A percentile compares a stretch with the other conserved stretches of the same genome.
These are phyloP conservation scores for Sycophila texana DNA, from an alignment of 2,888 invertebrate genomes.

Conservation along the genomic window DNA sequence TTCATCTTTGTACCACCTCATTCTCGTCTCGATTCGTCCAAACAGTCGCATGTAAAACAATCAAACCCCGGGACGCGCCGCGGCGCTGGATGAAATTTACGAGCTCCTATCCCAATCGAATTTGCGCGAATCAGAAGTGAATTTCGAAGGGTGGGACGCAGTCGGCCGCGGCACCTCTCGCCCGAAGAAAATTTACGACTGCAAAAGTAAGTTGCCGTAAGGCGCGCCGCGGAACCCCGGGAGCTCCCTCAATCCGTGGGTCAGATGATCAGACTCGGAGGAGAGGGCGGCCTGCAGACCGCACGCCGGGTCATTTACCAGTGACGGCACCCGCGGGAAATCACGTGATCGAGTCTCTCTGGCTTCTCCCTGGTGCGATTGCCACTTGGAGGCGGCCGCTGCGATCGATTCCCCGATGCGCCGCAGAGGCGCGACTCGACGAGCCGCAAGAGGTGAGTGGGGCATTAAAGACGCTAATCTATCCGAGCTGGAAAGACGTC, in stretches of 20 bases:
- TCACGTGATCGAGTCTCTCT: slow-evolving; percentile 70
- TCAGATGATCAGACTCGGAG: slow-evolving; percentile 24
- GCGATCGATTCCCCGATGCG: slow-evolving; percentile 43
- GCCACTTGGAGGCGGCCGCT: slow-evolving; percentile 65
- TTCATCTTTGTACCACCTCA: neutral
- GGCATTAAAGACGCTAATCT: slow-evolving; percentile 47
- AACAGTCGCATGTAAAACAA: slow-evolving; percentile 8
- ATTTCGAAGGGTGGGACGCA: slow-evolving; percentile 27
- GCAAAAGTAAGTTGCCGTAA: slow-evolving; percentile 37
- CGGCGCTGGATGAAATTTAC: slow-evolving; percentile 12
- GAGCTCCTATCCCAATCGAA: neutral
- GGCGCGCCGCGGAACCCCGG: neutral
- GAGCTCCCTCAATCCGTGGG: slow-evolving; percentile 52
- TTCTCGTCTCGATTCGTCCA: neutral
- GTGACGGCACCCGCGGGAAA: slow-evolving; percentile 73
- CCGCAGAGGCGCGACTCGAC: neutral
- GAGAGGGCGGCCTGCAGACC: neutral
- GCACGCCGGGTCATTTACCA: slow-evolving; percentile 65
- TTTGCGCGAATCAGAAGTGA: slow-evolving; percentile 44
- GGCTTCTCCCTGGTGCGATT: slow-evolving; percentile 64
- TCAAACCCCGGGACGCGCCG: neutral
- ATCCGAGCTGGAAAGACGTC: slow-evolving; percentile 33
- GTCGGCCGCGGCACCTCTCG: neutral
- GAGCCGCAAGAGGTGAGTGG: neutral
- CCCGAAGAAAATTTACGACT: slow-evolving; percentile 38